Evolutionary conservation across 2,888 invertebrate species (phyloP).

Genomic region (Hirtodrosophila cameraria): DNA sequence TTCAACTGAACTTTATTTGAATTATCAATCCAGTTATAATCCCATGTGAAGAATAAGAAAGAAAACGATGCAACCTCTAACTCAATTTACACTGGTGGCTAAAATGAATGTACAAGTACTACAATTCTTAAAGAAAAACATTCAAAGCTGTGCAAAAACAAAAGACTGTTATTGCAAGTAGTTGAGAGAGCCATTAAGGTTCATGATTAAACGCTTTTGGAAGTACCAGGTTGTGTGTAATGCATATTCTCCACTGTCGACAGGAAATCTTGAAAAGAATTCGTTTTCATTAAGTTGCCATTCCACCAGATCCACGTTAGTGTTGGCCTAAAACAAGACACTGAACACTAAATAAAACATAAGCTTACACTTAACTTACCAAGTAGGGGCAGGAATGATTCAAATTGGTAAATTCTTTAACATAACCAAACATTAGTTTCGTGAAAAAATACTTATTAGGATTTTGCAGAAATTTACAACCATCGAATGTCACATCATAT

Average conservation of each 20-base stretch:
- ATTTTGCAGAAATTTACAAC: slow-evolving; percentile 26
- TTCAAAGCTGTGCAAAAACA: too few relatives aligned
- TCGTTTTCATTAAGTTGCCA: slow-evolving; percentile 1
- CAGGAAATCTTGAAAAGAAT: slow-evolving; percentile 29
- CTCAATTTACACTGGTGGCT: too few relatives aligned
- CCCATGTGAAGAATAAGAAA: too few relatives aligned
- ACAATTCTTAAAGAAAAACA: too few relatives aligned
- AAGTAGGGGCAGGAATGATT: slow-evolving; percentile 41
- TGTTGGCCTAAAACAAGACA: slow-evolving; percentile 8
- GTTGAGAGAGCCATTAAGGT: slow-evolving; percentile 10
- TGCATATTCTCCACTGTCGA: slow-evolving; percentile 40
- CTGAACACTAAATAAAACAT: not conserved
- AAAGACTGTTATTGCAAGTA: not conserved
- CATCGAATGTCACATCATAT: slow-evolving; percentile 33
- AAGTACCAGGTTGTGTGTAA: slow-evolving; percentile 26
- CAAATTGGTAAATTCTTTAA: slow-evolving; percentile 22
- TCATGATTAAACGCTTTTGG: not conserved
- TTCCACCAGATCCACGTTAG: not conserved
- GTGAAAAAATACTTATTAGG: slow-evolving; percentile 13
- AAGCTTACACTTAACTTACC: slow-evolving; percentile 18
- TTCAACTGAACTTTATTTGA: too few relatives aligned
- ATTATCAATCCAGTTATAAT: too few relatives aligned
- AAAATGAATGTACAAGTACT: too few relatives aligned
- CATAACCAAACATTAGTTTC: slow-evolving; percentile 15
- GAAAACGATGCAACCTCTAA: too few relatives aligned